Evolutionary conservation across 1,140 invertebrate genomes (phyloP), one percentile per base, ranked within the genome.

Genomic region (Scaptomyza montana): DNA sequence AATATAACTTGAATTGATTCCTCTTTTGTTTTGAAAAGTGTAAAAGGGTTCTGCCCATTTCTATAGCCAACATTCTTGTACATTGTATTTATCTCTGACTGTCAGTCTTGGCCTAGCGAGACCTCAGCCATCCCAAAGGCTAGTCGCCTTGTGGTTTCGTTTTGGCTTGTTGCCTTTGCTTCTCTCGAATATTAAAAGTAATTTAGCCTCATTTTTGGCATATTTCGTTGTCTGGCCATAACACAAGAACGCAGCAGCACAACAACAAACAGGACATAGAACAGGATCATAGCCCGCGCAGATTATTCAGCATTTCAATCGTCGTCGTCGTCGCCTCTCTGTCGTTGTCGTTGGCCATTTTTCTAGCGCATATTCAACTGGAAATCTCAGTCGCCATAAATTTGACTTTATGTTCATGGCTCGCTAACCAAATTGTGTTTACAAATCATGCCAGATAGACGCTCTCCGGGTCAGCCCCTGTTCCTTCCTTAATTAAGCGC

Each of bases 381-480:
- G 36, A 87, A 87, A 87, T 87, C 82, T 87, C 68, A 68, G 76
- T 69, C 62, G 84, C 82, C 51, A 87, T 87, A 87, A 87, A 87
- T 87, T 89, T 74, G 85, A 89, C 81, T 87, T 89, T 89, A 79
- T 89, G 84, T 87, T 79, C 81, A 86, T 86, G 81, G 74, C 77
- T 79, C 75, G 82, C 84, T 77, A 82, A 76, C 84, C 82, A 87
- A 86, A 86, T 87, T 78, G 65, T 81, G 81, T 81, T 80, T 72
- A 69, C 81, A 86, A 85, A 85, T 85, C 78, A 81, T 68, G 66
- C 56, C 65, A 46, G 49, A 43, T 56, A 66, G 56, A 59, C 41
- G 10, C 12, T 1, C 39, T 12, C 4, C 6, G 30, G 8, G 9
- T 39, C 39, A 8, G 5, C 12, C 50, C 47, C 3, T 41, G 7